Conservation (phyloP, 2,113 vertebrate genomes). For the Jaculus jaculus region DNA sequence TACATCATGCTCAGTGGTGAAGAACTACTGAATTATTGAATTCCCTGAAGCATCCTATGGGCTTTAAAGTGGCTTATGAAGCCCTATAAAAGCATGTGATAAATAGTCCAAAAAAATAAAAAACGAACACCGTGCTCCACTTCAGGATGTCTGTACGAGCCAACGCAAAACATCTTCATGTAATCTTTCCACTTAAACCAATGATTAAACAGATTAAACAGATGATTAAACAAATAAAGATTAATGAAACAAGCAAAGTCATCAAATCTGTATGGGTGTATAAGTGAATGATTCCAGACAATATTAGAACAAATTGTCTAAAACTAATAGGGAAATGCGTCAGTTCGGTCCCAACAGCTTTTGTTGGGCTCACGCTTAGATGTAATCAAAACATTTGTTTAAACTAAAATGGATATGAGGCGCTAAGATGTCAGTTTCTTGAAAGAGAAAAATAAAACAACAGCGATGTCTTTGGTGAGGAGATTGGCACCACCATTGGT, state of each 20-base stretch:
- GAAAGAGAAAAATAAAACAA: constrained; percentile 77
- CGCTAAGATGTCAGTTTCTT: constrained; percentile 77
- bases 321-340: constrained; percentile 75
- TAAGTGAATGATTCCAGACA: constrained; percentile 83
- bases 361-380: constrained; percentile 76
- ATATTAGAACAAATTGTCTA: constrained; percentile 87
- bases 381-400: constrained; percentile 84
- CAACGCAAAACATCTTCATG: constrained; percentile 74
- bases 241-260: constrained; percentile 87
- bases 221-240: constrained; percentile 90
- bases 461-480: constrained; percentile 45
- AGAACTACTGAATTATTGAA: constrained; percentile 58
- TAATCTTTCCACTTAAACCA: constrained; percentile 86
- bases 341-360: constrained; percentile 78
- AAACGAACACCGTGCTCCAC: neutral
- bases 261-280: constrained; percentile 86
- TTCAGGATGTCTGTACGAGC: constrained; percentile 61
- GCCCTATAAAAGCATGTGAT: constrained; percentile 16
- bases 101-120: neutral
- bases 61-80: constrained; percentile 25
- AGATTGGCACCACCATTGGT: neutral
- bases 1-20: constrained; percentile 45
- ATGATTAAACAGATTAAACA: constrained; percentile 87
- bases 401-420: constrained; percentile 70
- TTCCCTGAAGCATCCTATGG: constrained; percentile 1